Base-by-base conservation (phyloP, 2,888 invertebrate genomes). In the Arctia plantaginis region DNA sequence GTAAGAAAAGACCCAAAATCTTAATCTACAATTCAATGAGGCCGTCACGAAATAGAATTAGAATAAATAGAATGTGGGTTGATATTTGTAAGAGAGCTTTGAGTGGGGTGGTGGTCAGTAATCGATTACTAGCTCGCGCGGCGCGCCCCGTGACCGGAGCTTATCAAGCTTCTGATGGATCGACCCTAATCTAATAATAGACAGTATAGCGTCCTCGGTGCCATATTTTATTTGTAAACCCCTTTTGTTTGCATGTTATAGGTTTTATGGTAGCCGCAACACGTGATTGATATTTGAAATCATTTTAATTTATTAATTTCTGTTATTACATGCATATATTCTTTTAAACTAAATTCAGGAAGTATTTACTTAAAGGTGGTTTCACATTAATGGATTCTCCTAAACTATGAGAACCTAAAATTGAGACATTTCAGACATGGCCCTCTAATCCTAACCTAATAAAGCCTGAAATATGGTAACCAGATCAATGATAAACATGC, bases 131-230 rank as follows among this genome's bases (percentile, higher is more conserved):
- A 78, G 79, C 82, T 91, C 90, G 91, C 90, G 90, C 90, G 92
- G 89, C 91, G 89, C 90, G 85, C 90, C 90, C 88, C 84, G 85
- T 84, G 86, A 83, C 88, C 88, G 87, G 81, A 85, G 86, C 87
- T 89, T 91, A 90, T 91, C 91, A 89, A 89, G 87, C 90, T 89
- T 89, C 87, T 82, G 82, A 77, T 85, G 82, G 86, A 90, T 89
- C 90, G 91, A 92, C 92, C 89, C 90, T 92, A 91, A 92, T 92
- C 92, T 92, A 93, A 93, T 93, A 91, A 92, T 92, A 93, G 91
- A 89, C 84, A 76, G 88, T 87, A 86, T 86, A 86, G 77, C 90
- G 86, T 86, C 87, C 85, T 85, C 83, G 74, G 79, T 27, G 30
- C 41, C 41, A 30, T 62, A 30, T 30, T 62, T 69, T 62, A 82